Evolutionary conservation across 1,140 invertebrate genomes (phyloP).

Genomic region (Linepithema humile): DNA sequence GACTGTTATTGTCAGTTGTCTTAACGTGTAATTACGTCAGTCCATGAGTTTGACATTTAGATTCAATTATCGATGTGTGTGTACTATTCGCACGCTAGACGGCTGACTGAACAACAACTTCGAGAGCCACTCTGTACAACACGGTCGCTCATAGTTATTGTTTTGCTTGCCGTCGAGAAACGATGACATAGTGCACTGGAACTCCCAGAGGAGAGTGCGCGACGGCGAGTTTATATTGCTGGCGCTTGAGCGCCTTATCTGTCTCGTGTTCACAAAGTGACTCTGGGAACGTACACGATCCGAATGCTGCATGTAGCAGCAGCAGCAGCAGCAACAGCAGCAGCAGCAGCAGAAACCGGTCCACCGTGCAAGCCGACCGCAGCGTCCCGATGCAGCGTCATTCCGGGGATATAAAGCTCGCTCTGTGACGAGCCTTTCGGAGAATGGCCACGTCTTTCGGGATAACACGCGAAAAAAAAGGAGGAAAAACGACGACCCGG

Average conservation of each 20-base stretch:
- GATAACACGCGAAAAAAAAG: not conserved
- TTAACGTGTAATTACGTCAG: too few relatives aligned
- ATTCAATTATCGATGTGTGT: not conserved
- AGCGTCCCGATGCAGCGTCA: slow-evolving; percentile 24
- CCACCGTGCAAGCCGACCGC: slow-evolving; percentile 50
- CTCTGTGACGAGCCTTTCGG: not conserved
- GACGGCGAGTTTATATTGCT: not conserved
- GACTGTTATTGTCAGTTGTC: not conserved
- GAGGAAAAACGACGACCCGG: slow-evolving; percentile 17
- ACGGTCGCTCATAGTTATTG: slow-evolving; percentile 6
- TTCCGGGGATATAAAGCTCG: slow-evolving; percentile 28
- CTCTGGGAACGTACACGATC: slow-evolving; percentile 31
- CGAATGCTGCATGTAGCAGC: not conserved
- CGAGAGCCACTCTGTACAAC: not conserved
- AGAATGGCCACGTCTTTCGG: not conserved
- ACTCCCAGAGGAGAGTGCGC: not conserved
- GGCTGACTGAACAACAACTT: not conserved
- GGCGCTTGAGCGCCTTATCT: not conserved
- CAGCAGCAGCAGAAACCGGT: slow-evolving; percentile 65
- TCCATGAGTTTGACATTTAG: not conserved
- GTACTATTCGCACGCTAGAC: not conserved
- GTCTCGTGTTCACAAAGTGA: not conserved
- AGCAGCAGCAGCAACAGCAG: too few relatives aligned
- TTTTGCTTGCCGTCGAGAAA: slow-evolving; percentile 22
- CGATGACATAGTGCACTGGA: slow-evolving; percentile 16